phyloP scores from a whole-genome alignment of 2,888 invertebrate genomes.

The Yponomeuta malinellus region DNA sequence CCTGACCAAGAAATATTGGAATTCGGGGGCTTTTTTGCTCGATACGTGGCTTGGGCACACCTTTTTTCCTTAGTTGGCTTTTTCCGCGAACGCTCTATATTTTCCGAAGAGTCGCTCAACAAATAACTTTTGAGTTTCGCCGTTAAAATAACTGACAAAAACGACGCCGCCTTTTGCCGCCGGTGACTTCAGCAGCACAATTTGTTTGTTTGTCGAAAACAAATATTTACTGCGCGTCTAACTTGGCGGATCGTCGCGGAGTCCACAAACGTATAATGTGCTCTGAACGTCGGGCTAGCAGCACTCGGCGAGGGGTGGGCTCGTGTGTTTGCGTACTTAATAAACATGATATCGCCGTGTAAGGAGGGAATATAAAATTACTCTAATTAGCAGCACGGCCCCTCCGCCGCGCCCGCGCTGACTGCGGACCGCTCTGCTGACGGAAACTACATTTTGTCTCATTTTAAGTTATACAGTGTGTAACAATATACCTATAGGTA shows the following conservation, averaged over 20 bases:
- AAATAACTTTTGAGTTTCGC: no score
- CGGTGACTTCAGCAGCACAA: no score
- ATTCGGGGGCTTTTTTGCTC: not conserved
- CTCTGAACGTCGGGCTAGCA: no score
- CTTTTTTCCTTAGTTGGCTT: not conserved
- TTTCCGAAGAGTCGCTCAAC: no score
- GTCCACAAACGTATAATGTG: no score
- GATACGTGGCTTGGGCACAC: not conserved
- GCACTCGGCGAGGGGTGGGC: not conserved
- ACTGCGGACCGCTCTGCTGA: not conserved
- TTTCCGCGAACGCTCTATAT: not conserved
- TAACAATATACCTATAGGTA: not conserved
- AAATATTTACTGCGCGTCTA: not conserved
- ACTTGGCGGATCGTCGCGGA: no score
- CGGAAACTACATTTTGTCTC: not conserved
- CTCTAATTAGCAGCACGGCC: not conserved
- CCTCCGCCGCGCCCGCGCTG: not conserved
- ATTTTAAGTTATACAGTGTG: not conserved
- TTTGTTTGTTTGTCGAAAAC: not conserved
- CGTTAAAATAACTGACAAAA: no score
- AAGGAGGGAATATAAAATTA: constrained; percentile 2
- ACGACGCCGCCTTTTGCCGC: no score
- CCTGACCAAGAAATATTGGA: not conserved
- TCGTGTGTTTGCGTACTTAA: not conserved
- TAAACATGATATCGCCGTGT: constrained; percentile 4